phyloP scores from a whole-genome alignment of 2,888 invertebrate species.

The Vandiemenella viatica region DNA sequence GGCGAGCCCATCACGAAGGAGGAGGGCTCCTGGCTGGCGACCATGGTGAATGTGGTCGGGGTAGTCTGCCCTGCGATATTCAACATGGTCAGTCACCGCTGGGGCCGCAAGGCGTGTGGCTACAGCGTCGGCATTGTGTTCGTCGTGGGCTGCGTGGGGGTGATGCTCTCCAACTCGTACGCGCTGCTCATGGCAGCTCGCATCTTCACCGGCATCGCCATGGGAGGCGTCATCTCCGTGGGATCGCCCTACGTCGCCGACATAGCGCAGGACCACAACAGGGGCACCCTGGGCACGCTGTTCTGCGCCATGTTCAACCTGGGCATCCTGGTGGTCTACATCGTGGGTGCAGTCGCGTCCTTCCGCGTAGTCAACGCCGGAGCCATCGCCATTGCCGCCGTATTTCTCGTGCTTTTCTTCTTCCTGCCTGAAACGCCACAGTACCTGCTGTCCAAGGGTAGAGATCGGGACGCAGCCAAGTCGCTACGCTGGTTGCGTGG shows the following conservation, averaged over 20 bases:
- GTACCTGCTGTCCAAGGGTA: slow-evolving; percentile 30
- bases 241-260: slow-evolving; percentile 49
- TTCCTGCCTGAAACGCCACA: slow-evolving; percentile 44
- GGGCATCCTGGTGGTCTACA: slow-evolving; percentile 32
- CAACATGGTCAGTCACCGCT: background rate
- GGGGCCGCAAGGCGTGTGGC: slow-evolving; percentile 3
- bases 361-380: slow-evolving; percentile 36
- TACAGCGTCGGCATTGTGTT: background rate
- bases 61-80: slow-evolving; percentile 20
- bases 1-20: slow-evolving; percentile 34
- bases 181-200: slow-evolving; percentile 21
- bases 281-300: slow-evolving; percentile 42
- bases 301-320: slow-evolving; percentile 36
- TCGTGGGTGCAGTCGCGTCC: slow-evolving; percentile 33
- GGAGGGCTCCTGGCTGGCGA: slow-evolving; percentile 38
- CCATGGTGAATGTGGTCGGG: slow-evolving; percentile 38
- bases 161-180: background rate
- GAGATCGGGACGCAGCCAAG: slow-evolving; percentile 29
- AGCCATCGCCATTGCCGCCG: slow-evolving; percentile 32
- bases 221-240: slow-evolving; percentile 37
- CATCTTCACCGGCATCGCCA: slow-evolving; percentile 39
- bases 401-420: slow-evolving; percentile 32
- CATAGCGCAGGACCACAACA: slow-evolving; percentile 36
- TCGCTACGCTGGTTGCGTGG: slow-evolving; percentile 22
- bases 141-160: too few species aligned